Evolutionary conservation across 2,113 vertebrate genomes (phyloP), one percentile per base, ranked within the genome.

Genomic region (Penelope pileata): DNA sequence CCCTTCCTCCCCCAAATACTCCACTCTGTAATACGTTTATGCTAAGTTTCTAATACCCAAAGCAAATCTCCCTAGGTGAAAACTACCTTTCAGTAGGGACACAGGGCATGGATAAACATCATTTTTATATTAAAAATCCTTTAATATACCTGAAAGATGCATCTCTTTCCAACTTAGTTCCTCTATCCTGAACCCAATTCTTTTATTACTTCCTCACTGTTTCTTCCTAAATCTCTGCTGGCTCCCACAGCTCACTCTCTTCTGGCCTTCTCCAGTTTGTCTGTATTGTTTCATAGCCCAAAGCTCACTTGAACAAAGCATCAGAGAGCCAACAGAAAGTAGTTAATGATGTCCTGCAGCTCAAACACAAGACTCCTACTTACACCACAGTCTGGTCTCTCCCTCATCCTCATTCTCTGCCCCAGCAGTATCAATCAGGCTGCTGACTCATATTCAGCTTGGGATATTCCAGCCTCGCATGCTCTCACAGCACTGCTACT

Each of bases 371-470:
- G 58, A 78, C 43, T 86, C 73, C 54, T 47, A 77, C 54, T 83
- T 62, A 26, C 5, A 29, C 13, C 38, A 2, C 75, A 85, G 29
- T 38, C 73, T 96, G 60, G 60, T 59, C 72, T 81, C 92, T 63
- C 90, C 88, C 64, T 27, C 63, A 78, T 88, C 73, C 84, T 88
- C 83, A 78, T 90, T 83, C 82, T 88, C 80, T 81, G 42, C 68
- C 45, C 26, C 47, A 84, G 47, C 73, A 36, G 2, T 53, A 80
- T 67, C 50, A 53, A 83, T 67, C 45, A 38, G 15, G 42, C 29
- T 14, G 7, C 16, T 96, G 94, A 96, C 60, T 95, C 95, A 96
- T 5, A 40, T 34, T 67, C 32, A 60, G 40, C 64, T 59, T 93
- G 86, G 78, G 92, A 84, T 59, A 90, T 22, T 77, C 73, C 86